Evolutionary conservation across 2,888 invertebrate genomes (phyloP), one percentile per base, ranked within the genome.

Genomic region (Euphydryas editha): DNA sequence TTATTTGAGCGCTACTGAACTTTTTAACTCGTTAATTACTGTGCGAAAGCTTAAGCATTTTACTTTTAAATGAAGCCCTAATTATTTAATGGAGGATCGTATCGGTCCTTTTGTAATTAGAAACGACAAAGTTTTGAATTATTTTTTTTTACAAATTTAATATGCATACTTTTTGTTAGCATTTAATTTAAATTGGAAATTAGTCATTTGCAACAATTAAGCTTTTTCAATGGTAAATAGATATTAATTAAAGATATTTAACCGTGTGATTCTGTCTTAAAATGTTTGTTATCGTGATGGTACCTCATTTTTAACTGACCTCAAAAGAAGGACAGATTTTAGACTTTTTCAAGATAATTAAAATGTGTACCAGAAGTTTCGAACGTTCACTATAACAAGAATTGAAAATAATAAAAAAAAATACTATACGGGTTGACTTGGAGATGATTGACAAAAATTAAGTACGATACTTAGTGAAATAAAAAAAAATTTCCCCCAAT

Each of bases 41-140:
- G 15, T 49, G 49, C 21, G 21, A 21, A 49, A 17, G 11, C 54
- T 6, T 24, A n/a, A n/a, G n/a, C n/a, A 54, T 54, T 54, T 36
- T 8, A 54, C 24, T 54, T 54, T 30, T 54, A 54, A 30, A 54
- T 54, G 10, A 36, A 2, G 54, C 30, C 30, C 54, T 36, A 54
- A 54, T 54, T 30, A 11, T 30, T 30, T 30, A 54, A 36, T n/a
- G 30, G 54, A n/a, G 30, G 49, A 20, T 20, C 30, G 30, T 54
- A n/a, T 30, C 30, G 17, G 7, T 30, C 17, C n/a, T 15, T 54
- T 54, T 36, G 3, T 21, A 54, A 30, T 54, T 36, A 36, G 17
- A 36, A 10, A 6, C 24, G 24, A 24, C 4, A 11, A 24, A 51
- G 8, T 51, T 24, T 2, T 15, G 10, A 24, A 24, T 17, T 30